A percentile compares a stretch with the other conserved stretches of the same genome.
phyloP scores from a whole-genome alignment of 2,888 invertebrate genomes.

The Hyles lineata region DNA sequence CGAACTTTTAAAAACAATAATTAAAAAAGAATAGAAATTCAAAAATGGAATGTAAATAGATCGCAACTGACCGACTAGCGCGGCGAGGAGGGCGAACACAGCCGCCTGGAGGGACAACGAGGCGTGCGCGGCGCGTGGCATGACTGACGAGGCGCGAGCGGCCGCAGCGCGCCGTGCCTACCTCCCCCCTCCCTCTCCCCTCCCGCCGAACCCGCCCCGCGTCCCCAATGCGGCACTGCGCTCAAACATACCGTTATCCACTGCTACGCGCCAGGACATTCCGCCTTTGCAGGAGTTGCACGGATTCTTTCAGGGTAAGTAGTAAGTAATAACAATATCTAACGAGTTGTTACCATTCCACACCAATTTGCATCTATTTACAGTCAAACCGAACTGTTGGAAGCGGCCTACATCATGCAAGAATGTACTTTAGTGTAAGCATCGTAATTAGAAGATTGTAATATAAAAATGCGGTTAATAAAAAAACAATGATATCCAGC shows the following conservation, averaged over 20 bases:
- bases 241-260: slow-evolving; percentile 44
- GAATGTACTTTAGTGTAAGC: no score
- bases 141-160: slow-evolving; percentile 63
- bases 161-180: slow-evolving; percentile 55
- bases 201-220: slow-evolving; percentile 71
- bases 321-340: no score
- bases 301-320: background rate
- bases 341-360: no score
- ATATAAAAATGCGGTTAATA: no score
- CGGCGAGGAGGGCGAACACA: slow-evolving; percentile 63
- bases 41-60: slow-evolving; percentile 17
- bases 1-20: background rate
- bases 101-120: slow-evolving; percentile 55
- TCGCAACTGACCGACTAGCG: slow-evolving; percentile 74
- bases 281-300: slow-evolving; percentile 5
- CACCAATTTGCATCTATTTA: background rate
- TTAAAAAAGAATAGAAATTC: background rate
- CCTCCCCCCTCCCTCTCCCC: slow-evolving; percentile 49
- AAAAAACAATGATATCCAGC: no score
- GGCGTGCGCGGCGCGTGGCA: slow-evolving; percentile 63
- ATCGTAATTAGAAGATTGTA: no score
- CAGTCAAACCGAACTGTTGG: no score
- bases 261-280: slow-evolving; percentile 9
- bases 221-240: slow-evolving; percentile 83
- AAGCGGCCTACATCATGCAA: no score